Conservation (phyloP, 1,140 invertebrate genomes). For the Sinella curviseta region DNA sequence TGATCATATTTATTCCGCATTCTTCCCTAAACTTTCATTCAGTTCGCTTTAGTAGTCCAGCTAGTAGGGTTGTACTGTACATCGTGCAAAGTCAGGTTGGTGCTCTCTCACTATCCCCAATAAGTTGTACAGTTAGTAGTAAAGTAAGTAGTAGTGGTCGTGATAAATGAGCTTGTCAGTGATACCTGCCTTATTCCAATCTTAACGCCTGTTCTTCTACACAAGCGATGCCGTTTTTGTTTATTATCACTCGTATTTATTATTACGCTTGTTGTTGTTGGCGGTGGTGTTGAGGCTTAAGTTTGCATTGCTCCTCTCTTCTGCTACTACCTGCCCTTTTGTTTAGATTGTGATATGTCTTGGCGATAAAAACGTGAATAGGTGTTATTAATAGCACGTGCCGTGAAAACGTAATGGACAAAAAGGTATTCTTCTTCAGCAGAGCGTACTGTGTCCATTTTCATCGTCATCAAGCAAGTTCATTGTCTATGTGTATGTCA, state of each 20-base stretch:
- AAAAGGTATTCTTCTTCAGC: background rate
- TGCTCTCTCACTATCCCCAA: background rate
- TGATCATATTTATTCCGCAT: too few relatives aligned
- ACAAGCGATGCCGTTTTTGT: background rate
- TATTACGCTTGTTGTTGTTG: too few relatives aligned
- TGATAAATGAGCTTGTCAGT: constrained; percentile 9
- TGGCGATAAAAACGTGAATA: background rate
- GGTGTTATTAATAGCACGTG: constrained; percentile 21
- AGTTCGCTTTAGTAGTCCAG: background rate
- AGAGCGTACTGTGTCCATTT: too few relatives aligned
- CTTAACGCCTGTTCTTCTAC: background rate
- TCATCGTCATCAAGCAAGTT: background rate
- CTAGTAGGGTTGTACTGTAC: background rate
- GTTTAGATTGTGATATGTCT: background rate
- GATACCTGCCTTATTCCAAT: background rate
- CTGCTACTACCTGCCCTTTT: background rate
- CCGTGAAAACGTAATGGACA: constrained; percentile 7
- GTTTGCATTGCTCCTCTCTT: too few relatives aligned
- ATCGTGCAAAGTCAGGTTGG: background rate
- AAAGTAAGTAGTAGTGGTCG: too few relatives aligned
- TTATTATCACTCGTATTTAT: background rate
- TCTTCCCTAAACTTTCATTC: background rate
- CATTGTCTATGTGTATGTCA: background rate
- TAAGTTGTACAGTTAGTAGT: too few relatives aligned
- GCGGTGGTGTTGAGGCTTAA: too few relatives aligned